phyloP scores from a whole-genome alignment of 2,797 vertebrate genomes.

The Philypnodon macrostomus region DNA sequence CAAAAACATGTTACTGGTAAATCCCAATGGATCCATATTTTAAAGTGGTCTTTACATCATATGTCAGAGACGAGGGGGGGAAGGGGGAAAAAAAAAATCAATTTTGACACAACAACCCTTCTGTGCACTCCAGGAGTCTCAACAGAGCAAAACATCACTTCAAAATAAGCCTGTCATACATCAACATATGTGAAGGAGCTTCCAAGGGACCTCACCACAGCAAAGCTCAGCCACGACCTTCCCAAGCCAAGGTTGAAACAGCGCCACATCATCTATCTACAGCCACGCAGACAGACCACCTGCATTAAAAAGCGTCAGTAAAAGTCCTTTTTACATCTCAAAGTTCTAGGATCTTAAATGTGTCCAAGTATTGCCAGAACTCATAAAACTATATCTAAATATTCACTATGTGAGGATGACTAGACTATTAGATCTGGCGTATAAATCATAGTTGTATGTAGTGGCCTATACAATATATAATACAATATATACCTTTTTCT shows the following conservation, averaged over 20 bases:
- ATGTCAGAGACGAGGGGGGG: conserved; percentile 42
- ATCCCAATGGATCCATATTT: conserved; percentile 32
- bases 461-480: too few species aligned
- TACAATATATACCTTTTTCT: too few species aligned
- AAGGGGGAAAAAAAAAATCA: conserved; percentile 16
- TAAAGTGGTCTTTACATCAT: conserved; percentile 53
- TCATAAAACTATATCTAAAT: too few species aligned
- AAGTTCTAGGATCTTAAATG: neutral
- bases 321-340: conserved; percentile 6
- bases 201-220: conserved; percentile 58
- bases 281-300: conserved; percentile 22
- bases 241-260: conserved; percentile 64
- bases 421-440: too few species aligned
- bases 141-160: conserved; percentile 65
- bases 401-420: too few species aligned
- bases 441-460: too few species aligned
- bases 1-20: conserved; percentile 13
- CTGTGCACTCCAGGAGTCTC: conserved; percentile 44
- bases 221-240: conserved; percentile 58
- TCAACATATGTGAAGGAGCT: conserved; percentile 59
- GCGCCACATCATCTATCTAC: conserved; percentile 48
- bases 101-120: conserved; percentile 48
- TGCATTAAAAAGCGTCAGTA: conserved; percentile 23
- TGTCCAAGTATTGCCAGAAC: neutral
- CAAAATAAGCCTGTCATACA: conserved; percentile 58